Base-by-base conservation (phyloP, 2,888 invertebrate genomes). In the Stenurella melanura region DNA sequence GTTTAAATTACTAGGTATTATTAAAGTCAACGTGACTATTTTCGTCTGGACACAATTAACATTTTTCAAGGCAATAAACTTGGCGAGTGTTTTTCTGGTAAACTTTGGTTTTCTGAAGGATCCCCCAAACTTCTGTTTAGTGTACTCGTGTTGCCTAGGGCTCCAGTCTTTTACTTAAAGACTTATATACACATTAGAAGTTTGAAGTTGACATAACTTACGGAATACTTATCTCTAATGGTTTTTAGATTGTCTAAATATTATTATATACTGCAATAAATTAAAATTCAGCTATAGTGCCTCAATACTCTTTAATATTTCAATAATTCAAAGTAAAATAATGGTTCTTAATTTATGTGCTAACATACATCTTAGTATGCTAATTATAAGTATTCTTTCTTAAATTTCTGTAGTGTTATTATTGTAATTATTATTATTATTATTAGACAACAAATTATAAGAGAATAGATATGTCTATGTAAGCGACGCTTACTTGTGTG, bases 181-280 rank as follows among this genome's bases (percentile, higher is more conserved):
- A 42, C 42, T 42, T 42, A 42, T 42, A 42, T 15, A 42, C 42
- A 42, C 42, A 42, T 42, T 42, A 42, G 42, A 42, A 42, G 42
- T 42, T 42, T 42, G 12, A 42, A 42, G 42, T 42, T 42, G 42
- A 42, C 42, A 42, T 42, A 42, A 42, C 12, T 42, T 42, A 15
- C 42, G 42, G 42, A 42, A 42, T 42, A 42, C 42, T 42, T 42
- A 42, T 42, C 42, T 42, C 42, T 42, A 42, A 42, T 42, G 42
- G 42, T 42, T 42, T 12, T 42, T 42, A 42, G 42, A 42, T 42
- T 12, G 42, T 42, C 7, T 15, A 4, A 42, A 4, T 12, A 15
- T 42, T 38, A 38, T 38, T 38, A 11, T 38, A 38, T 1, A 38
- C 11, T 38, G 38, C 38, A 11, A 11, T 11, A 11, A 38, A 38